Evolutionary conservation across 2,113 vertebrate genomes (phyloP).

Genomic region (Onychostoma macrolepis): DNA sequence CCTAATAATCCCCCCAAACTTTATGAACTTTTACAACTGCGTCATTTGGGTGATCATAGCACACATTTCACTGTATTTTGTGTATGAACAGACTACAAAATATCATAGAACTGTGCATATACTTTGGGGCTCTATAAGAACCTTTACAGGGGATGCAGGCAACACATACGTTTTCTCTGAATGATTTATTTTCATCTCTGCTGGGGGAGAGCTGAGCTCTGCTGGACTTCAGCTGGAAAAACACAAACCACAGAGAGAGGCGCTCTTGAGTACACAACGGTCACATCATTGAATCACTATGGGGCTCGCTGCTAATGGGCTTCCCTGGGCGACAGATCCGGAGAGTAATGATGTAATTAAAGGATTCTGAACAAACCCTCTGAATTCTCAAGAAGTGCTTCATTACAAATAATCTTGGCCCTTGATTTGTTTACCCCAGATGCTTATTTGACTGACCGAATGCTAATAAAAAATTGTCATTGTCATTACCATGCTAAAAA

Average conservation of each 20-base stretch:
- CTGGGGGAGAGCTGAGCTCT: slow-evolving; percentile 53
- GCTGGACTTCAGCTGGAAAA: slow-evolving; percentile 80
- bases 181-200: slow-evolving; percentile 62
- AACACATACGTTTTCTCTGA: slow-evolving; percentile 55
- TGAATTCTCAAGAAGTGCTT: slow-evolving; percentile 11
- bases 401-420: neutral
- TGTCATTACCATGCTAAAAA: neutral
- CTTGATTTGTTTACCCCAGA: slow-evolving; percentile 18
- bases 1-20: neutral
- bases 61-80: neutral
- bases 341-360: slow-evolving; percentile 50
- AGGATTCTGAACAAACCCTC: neutral
- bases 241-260: slow-evolving; percentile 74
- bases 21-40: neutral
- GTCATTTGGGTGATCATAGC: neutral
- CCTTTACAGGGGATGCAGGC: slow-evolving; percentile 15
- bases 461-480: neutral
- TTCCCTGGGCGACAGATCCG: slow-evolving; percentile 60
- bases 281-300: slow-evolving; percentile 64
- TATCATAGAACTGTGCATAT: neutral
- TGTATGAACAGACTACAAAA: neutral
- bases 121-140: neutral
- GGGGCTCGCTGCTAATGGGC: slow-evolving; percentile 54
- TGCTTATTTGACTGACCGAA: neutral
- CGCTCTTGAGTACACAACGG: slow-evolving; percentile 74